Conservation (phyloP, 2,888 invertebrate species). For the Autographa pulchrina region DNA sequence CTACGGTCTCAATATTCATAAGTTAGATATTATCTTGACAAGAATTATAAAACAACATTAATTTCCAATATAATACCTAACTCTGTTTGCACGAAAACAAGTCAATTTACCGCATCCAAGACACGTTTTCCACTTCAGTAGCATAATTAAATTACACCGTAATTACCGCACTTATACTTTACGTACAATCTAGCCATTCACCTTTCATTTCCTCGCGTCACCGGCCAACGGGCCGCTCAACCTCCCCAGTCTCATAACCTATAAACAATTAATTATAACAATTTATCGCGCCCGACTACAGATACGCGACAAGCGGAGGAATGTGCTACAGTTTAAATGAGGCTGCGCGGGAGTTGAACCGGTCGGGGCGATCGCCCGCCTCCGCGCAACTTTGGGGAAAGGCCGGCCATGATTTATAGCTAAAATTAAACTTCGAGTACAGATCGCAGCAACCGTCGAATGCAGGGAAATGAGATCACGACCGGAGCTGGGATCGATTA, state of each 20-base stretch:
- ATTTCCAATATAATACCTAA: not conserved
- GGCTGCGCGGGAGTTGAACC: constrained; percentile 85
- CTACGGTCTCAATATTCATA: not conserved
- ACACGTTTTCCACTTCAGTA: constrained; percentile 33
- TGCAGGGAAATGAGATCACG: constrained; percentile 67
- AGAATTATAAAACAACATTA: constrained; percentile 8
- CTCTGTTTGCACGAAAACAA: not conserved
- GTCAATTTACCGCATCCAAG: constrained; percentile 27
- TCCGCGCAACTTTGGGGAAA: constrained; percentile 86
- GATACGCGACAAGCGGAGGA: constrained; percentile 76
- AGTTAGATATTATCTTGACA: constrained; percentile 3
- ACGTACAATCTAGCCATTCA: constrained; percentile 49
- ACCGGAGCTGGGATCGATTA: constrained; percentile 62
- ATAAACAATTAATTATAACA: constrained; percentile 52
- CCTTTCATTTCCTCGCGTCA: constrained; percentile 51
- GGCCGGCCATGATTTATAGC: constrained; percentile 86
- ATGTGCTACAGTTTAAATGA: constrained; percentile 90
- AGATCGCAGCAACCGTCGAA: constrained; percentile 60
- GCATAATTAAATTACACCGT: constrained; percentile 42
- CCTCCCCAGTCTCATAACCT: constrained; percentile 55
- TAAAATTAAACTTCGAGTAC: constrained; percentile 81
- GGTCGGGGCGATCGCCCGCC: constrained; percentile 74
- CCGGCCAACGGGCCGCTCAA: constrained; percentile 35
- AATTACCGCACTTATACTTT: constrained; percentile 48
- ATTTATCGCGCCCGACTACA: constrained; percentile 69